Evolutionary conservation across 2,797 vertebrate genomes (phyloP).

Genomic region (Merluccius polli): DNA sequence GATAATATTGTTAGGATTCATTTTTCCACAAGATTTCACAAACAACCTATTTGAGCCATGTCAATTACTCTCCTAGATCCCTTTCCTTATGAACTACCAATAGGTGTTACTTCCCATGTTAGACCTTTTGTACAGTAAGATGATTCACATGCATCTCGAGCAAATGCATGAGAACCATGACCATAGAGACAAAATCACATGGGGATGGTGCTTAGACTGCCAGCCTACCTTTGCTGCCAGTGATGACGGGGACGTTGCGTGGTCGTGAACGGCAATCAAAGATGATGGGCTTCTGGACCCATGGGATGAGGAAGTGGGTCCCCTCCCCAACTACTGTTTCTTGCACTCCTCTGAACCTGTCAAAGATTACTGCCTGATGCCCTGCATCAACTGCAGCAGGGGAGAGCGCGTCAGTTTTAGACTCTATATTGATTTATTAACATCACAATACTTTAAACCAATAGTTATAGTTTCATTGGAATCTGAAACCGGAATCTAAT

Average conservation of each 20-base stretch:
- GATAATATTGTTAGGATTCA: too few relatives aligned
- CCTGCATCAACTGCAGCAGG: constrained; percentile 86
- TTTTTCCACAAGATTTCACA: too few relatives aligned
- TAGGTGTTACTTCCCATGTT: neutral
- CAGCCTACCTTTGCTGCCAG: constrained; percentile 91
- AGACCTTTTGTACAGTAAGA: neutral
- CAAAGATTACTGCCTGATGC: constrained; percentile 93
- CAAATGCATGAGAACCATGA: neutral
- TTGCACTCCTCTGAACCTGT: constrained; percentile 90
- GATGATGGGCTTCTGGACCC: constrained; percentile 95
- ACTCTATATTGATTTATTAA: neutral
- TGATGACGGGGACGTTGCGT: constrained; percentile 94
- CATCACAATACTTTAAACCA: neutral
- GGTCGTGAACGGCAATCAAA: constrained; percentile 96
- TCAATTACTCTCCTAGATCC: neutral
- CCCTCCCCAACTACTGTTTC: constrained; percentile 87
- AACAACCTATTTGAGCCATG: neutral
- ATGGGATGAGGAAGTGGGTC: constrained; percentile 94
- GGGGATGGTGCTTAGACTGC: neutral
- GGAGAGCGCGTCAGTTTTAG: neutral
- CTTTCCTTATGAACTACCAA: neutral
- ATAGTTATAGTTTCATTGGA: neutral
- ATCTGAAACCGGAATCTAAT: neutral
- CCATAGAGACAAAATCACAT: neutral
- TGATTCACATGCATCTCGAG: neutral